Percentiles rank a stretch among this genome's conserved stretches.
These are phyloP conservation scores for Parnassius glacialis DNA, from an alignment of 2,888 invertebrate genomes.

Conservation along the genomic window DNA sequence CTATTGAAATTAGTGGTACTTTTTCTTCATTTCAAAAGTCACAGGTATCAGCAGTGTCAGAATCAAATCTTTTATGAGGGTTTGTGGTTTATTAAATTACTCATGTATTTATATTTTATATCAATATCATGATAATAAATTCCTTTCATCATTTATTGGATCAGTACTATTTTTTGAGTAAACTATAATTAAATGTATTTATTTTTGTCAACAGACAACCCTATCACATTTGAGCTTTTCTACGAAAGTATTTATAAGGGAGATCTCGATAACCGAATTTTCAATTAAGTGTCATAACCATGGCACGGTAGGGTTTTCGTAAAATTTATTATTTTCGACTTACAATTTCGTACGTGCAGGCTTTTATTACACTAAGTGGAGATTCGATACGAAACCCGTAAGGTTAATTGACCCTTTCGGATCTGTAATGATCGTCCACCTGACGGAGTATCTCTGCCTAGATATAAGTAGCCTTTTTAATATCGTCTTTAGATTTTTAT, in stretches of 20 bases:
- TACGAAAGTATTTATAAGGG: constrained; percentile 66
- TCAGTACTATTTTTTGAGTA: too few species aligned
- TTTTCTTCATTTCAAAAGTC: too few species aligned
- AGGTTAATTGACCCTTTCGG: constrained; percentile 32
- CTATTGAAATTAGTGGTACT: too few species aligned
- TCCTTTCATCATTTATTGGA: too few species aligned
- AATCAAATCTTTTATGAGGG: too few species aligned
- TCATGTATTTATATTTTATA: too few species aligned
- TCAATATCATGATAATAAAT: too few species aligned
- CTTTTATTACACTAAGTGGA: constrained; percentile 55
- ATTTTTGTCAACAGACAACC: constrained; percentile 41
- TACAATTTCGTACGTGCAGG: constrained; percentile 63
- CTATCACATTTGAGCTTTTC: constrained; percentile 49
- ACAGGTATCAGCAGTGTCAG: too few species aligned
- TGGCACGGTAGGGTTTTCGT: constrained; percentile 51
- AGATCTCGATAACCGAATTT: constrained; percentile 71
- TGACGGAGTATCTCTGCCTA: constrained; percentile 8
- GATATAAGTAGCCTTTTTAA: not conserved
- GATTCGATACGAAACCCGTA: constrained; percentile 30
- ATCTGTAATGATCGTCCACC: constrained; percentile 12
- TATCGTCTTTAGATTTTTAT: too few species aligned
- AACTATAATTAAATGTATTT: too few species aligned
- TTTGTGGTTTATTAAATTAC: too few species aligned
- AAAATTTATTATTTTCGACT: constrained; percentile 69
- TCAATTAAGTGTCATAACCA: constrained; percentile 78